phyloP scores from a whole-genome alignment of 2,888 invertebrate species.

The Agelastica alni region DNA sequence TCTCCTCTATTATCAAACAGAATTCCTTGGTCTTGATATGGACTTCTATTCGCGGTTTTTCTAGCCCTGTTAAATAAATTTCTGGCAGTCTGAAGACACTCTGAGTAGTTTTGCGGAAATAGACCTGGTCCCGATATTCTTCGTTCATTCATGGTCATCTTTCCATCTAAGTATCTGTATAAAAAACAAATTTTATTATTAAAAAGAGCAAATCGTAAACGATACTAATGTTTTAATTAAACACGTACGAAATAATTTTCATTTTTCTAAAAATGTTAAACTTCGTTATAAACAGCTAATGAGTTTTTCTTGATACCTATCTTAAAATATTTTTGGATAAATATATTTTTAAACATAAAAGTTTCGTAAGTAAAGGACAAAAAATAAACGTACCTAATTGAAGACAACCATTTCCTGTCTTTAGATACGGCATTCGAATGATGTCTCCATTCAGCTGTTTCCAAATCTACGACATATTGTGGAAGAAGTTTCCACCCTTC shows the following conservation, averaged over 20 bases:
- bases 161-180: slow-evolving; percentile 62
- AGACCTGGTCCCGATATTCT: slow-evolving; percentile 72
- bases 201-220: background rate
- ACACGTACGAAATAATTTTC: too few species aligned
- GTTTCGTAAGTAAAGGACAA: background rate
- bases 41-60: slow-evolving; percentile 74
- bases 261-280: too few species aligned
- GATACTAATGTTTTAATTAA: too few species aligned
- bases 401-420: slow-evolving; percentile 81
- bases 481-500: slow-evolving; percentile 89
- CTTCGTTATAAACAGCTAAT: too few species aligned
- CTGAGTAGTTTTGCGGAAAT: slow-evolving; percentile 75
- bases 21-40: slow-evolving; percentile 74
- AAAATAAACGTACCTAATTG: slow-evolving; percentile 59
- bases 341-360: background rate
- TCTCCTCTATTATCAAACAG: slow-evolving; percentile 72
- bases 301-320: too few species aligned
- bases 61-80: slow-evolving; percentile 77
- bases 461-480: slow-evolving; percentile 83
- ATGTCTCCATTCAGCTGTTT: slow-evolving; percentile 90
- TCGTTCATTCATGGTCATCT: slow-evolving; percentile 74
- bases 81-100: slow-evolving; percentile 78
- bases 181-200: background rate
- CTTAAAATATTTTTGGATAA: background rate
- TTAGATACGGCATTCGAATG: slow-evolving; percentile 77